phyloP scores from a whole-genome alignment of 2,797 vertebrate species.

The Notamacropus eugenii region DNA sequence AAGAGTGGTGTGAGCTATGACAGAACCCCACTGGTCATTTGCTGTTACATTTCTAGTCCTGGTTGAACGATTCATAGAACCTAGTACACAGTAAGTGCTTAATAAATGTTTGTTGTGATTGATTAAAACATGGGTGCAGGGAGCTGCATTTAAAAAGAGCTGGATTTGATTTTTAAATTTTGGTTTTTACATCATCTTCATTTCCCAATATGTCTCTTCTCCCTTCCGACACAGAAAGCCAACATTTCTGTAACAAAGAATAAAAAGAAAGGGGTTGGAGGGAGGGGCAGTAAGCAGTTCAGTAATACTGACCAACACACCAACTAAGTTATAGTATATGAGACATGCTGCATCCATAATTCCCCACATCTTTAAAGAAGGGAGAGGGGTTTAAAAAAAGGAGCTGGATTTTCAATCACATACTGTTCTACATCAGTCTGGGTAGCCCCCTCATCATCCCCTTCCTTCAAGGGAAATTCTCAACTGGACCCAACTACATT shows the following conservation, averaged over 20 bases:
- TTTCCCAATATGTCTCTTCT: not conserved
- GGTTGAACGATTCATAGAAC: not conserved
- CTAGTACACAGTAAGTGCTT: not conserved
- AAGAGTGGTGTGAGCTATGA: not conserved
- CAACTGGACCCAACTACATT: rapidly evolving
- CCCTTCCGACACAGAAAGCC: not conserved
- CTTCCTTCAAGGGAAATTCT: not conserved
- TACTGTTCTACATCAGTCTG: not conserved
- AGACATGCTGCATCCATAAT: not conserved
- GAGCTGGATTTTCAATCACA: constrained; percentile 17
- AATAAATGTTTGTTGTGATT: not conserved
- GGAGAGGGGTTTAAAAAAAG: not conserved
- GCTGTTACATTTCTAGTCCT: not conserved
- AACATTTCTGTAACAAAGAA: not conserved
- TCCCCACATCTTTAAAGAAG: not conserved
- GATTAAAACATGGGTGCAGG: not conserved
- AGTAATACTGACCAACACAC: not conserved
- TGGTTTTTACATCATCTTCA: not conserved
- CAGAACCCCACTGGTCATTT: not conserved
- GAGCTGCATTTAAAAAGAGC: not conserved
- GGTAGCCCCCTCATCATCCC: not conserved
- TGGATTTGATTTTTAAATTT: not conserved
- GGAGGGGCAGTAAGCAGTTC: not conserved
- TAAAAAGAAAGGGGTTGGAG: not conserved
- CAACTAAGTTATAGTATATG: not conserved